These are phyloP conservation scores for Phyllostomus hastatus DNA, from an alignment of 2,113 vertebrate species.

Conservation along the genomic window DNA sequence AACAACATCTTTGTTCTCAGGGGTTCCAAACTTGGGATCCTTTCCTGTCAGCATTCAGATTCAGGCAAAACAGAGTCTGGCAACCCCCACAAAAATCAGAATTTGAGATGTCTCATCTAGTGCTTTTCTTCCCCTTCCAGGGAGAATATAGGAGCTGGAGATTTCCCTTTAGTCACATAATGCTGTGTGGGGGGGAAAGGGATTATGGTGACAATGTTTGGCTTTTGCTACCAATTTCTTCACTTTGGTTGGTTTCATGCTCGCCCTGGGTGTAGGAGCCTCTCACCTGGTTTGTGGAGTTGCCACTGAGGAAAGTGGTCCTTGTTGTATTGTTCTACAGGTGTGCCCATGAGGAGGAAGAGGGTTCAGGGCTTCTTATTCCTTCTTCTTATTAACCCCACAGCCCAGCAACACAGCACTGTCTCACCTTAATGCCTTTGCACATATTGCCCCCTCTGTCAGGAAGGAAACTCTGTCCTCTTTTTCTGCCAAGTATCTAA, in stretches of 20 bases:
- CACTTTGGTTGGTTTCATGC: neutral
- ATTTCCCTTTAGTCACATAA: neutral
- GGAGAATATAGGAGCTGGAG: neutral
- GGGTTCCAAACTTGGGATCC: neutral
- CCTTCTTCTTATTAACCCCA: neutral
- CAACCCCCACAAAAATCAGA: neutral
- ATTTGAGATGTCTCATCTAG: neutral
- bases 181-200: neutral
- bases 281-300: neutral
- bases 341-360: neutral
- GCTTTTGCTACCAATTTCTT: neutral
- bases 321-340: neutral
- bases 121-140: neutral
- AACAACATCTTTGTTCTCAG: neutral
- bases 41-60: neutral
- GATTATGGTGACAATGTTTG: neutral
- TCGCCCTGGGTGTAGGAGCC: neutral
- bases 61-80: neutral
- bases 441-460: neutral
- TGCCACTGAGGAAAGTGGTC: neutral
- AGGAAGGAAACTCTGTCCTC: neutral
- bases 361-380: neutral
- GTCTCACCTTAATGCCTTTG: neutral
- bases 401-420: neutral
- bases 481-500: neutral